Evolutionary conservation across 2,113 vertebrate genomes (phyloP), one percentile per base, ranked within the genome.

Genomic region (Osmerus eperlanus): DNA sequence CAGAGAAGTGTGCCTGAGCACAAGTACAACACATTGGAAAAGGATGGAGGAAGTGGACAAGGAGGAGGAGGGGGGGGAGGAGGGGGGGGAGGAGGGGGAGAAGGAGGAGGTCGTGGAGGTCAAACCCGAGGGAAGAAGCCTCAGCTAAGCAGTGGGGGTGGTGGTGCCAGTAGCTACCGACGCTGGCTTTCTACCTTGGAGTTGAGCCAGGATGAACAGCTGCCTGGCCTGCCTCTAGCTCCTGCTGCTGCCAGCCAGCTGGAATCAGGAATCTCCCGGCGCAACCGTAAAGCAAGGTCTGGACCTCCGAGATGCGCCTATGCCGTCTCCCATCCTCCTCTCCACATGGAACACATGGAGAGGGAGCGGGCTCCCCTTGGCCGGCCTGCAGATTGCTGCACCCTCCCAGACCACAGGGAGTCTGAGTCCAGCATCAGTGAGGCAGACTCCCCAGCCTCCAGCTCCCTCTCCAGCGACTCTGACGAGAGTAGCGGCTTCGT

Each of bases 401-500:
- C 69, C 64, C 86, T 74, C n/a, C 76, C 15, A 21, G 83, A 21
- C 65, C 85, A 68, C 0, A 90, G 82, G 0, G 91, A 93, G 62
- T 92, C 91, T 0, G 91, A 94, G 76, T 92, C 92, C 15, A 93
- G 92, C 72, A 83, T 87, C 71, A 94, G 92, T 16, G 93, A 96
- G 83, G 88, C 54, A 0, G 93, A 94, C 64, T 92, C 94, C 0
- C 92, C 92, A 0, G 93, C 92, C 23, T 92, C 91, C 73, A 94
- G 92, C 76, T 93, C 93, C 0, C 89, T 92, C 7, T 93, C 93
- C 80, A 95, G 92, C 67, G 94, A 95, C 79, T 93, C 94, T 2
- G 95, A 96, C 5, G 95, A 93, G 84, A 94, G 91, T 25, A 90
- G 93, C 0, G 94, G 93, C 65, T 85, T 96, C 29, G 94, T 96